Evolutionary conservation across 1,140 invertebrate genomes (phyloP), one percentile per base, ranked within the genome.

Genomic region (Brachionus manjavacas): DNA sequence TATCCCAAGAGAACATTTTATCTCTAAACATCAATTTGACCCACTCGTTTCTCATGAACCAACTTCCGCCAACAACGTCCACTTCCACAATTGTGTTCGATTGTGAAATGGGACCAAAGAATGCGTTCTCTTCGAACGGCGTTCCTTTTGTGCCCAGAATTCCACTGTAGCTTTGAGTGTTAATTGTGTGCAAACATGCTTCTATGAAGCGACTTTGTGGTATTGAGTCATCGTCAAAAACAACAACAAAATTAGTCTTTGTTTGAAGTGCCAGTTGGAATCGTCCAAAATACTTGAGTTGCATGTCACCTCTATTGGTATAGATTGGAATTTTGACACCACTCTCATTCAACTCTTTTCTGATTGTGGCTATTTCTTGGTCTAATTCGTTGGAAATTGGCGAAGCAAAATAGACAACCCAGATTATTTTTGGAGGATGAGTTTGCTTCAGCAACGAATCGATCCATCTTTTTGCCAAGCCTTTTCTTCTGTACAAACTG

Each of bases 261-360:
- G 9, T 4, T 41, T 72, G 68, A 16, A 72, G 12, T n/a, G 68
- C 68, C 6, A 72, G 35, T 41, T 72, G 68, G 43, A 72, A 72
- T 72, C 68, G 28, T 72, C 68, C 68, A 72, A 72, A 72, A 41
- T 72, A 72, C 41, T 72, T 72, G 3, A 72, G 16, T 72, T 72
- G 68, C 68, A 72, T 72, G 14, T 72, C 68, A 20, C 70, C 70
- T 43, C 11, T 74, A n/a, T 43, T 74, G 1, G 16, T 39, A 23
- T 41, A 74, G 16, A 74, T 23, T n/a, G 39, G 8, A 41, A 16
- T 39, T 16, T 39, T 41, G 14, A 43, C 35, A 43, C 31, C 35
- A 14, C n/a, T 39, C 3, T 31, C 25, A 16, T 31, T 68, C n/a
- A 68, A n/a, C 4, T 60, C n/a, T 35, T 31, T 35, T n/a, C 39